These are phyloP conservation scores for Aphodius sticticus DNA, from an alignment of 2,888 invertebrate species.

Conservation along the genomic window DNA sequence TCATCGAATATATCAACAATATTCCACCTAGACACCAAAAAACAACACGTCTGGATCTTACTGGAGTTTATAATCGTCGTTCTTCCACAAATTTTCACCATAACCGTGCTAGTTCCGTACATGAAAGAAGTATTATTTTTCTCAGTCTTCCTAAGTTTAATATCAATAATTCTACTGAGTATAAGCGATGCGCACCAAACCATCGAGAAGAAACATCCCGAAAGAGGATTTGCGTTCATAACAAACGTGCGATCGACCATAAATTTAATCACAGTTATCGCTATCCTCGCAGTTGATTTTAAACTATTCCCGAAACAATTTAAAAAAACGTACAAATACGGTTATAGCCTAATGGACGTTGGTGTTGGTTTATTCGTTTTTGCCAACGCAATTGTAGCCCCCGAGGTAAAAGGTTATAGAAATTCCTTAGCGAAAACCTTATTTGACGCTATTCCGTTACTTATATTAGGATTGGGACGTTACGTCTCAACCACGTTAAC, in stretches of 20 bases:
- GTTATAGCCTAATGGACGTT: slow-evolving; percentile 92
- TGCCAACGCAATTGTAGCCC: slow-evolving; percentile 79
- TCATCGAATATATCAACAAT: slow-evolving; percentile 50
- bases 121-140: slow-evolving; percentile 41
- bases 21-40: slow-evolving; percentile 35
- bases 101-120: slow-evolving; percentile 64
- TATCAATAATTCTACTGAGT: slow-evolving; percentile 25
- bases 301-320: slow-evolving; percentile 82
- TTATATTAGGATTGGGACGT: slow-evolving; percentile 71
- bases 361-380: slow-evolving; percentile 91
- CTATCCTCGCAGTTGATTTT: slow-evolving; percentile 96
- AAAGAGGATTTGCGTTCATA: slow-evolving; percentile 59
- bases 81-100: slow-evolving; percentile 64
- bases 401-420: slow-evolving; percentile 59
- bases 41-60: slow-evolving; percentile 14
- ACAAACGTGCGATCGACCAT: slow-evolving; percentile 75
- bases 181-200: slow-evolving; percentile 8
- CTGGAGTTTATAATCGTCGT: slow-evolving; percentile 62
- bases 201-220: neutral
- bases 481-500: slow-evolving; percentile 66
- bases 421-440: slow-evolving; percentile 52
- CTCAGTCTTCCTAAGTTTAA: slow-evolving; percentile 28
- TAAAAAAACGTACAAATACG: slow-evolving; percentile 87
- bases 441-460: slow-evolving; percentile 60
- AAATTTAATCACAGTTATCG: slow-evolving; percentile 77